phyloP scores from a whole-genome alignment of 2,888 invertebrate species.

The Trissoscelio sp. region DNA sequence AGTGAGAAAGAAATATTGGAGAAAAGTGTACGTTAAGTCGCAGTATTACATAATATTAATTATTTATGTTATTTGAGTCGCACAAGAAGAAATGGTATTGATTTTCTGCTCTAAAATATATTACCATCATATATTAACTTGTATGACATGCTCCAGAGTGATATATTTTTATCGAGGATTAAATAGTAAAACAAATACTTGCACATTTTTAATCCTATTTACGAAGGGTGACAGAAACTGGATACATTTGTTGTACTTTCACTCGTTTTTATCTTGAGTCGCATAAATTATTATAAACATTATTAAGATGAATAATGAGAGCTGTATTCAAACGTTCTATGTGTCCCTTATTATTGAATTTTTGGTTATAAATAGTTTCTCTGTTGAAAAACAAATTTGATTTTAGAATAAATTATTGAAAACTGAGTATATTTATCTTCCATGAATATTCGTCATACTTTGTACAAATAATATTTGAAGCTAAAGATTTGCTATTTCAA shows the following conservation, averaged over 20 bases:
- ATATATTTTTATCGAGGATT: slow-evolving; percentile 25
- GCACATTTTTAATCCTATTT: slow-evolving; percentile 9
- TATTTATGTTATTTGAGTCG: slow-evolving; percentile 1
- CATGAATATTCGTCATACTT: too few relatives aligned
- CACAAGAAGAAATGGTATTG: slow-evolving; percentile 1
- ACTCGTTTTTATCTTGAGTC: background rate
- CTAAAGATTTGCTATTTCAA: too few relatives aligned
- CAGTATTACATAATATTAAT: slow-evolving; percentile 10
- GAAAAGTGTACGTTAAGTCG: too few relatives aligned
- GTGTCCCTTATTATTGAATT: too few relatives aligned
- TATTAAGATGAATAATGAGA: slow-evolving; percentile 9
- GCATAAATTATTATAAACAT: slow-evolving; percentile 2
- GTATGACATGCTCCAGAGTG: background rate
- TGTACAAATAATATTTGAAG: too few relatives aligned
- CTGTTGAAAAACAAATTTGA: too few relatives aligned
- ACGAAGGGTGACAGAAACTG: slow-evolving; percentile 12
- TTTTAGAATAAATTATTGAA: too few relatives aligned
- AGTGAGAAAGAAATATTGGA: too few relatives aligned
- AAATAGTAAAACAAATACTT: slow-evolving; percentile 29
- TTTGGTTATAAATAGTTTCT: too few relatives aligned
- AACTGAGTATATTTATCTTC: too few relatives aligned
- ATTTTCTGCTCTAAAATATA: slow-evolving; percentile 5
- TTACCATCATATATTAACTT: slow-evolving; percentile 16
- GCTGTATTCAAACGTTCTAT: too few relatives aligned
- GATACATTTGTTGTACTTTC: slow-evolving; percentile 11